phyloP scores from a whole-genome alignment of 2,797 vertebrate species.

The Tragelaphus eurycerus region DNA sequence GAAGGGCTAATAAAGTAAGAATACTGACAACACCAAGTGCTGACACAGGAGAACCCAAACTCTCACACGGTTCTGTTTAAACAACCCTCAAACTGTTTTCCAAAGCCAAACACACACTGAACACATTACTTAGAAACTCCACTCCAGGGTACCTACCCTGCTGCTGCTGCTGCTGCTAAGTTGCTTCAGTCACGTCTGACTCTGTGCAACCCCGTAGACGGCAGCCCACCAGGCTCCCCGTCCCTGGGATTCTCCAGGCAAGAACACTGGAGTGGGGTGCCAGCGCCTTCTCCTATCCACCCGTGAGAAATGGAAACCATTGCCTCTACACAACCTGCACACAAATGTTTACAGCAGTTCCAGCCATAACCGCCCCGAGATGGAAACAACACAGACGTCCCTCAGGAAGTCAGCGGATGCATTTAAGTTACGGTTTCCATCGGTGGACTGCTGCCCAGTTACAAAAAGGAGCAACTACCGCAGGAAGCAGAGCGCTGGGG shows the following conservation, averaged over 20 bases:
- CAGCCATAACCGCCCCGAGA: neutral
- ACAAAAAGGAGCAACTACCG: fast-evolving
- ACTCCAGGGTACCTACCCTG: neutral
- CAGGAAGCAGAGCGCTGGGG: fast-evolving
- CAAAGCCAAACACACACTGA: neutral
- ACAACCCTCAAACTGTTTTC: neutral
- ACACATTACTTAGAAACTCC: fast-evolving
- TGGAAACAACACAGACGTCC: neutral
- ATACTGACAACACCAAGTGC: fast-evolving
- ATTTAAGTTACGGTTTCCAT: fast-evolving
- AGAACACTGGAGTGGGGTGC: too few relatives aligned
- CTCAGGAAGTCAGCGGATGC: fast-evolving
- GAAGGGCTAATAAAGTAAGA: neutral
- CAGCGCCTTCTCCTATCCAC: too few relatives aligned
- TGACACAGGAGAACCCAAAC: too few relatives aligned
- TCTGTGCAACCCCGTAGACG: too few relatives aligned
- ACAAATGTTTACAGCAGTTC: neutral
- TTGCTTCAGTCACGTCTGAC: too few relatives aligned
- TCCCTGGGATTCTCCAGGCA: too few relatives aligned
- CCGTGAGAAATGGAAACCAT: fast-evolving
- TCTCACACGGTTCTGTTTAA: neutral
- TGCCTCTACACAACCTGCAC: neutral
- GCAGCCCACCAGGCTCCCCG: too few relatives aligned
- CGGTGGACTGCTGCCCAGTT: neutral
- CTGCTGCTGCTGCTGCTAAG: too few relatives aligned